Base-by-base conservation (phyloP, 2,113 vertebrate species). In the Pachycephala philippinensis region DNA sequence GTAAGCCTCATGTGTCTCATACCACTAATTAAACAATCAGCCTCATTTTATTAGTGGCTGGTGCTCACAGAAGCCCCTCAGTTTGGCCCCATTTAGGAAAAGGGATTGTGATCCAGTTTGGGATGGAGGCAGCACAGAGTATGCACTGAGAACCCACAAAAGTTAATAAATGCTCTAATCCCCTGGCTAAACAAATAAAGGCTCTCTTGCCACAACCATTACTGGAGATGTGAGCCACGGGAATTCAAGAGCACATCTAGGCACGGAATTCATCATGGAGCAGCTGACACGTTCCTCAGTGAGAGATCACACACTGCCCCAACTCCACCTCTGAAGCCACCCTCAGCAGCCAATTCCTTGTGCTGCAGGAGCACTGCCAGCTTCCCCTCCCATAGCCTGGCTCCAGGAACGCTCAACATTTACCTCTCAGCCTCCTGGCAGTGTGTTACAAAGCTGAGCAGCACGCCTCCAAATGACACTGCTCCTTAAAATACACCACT, bases 241-340 rank as follows among this genome's bases (percentile, higher is more conserved):
- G 57, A 87, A 87, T 54, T 69, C 33, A 14, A 15, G 45, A 68
- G 37, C 20, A 65, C 37, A 54, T 22, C 44, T 11, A 26, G 61
- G 53, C 1, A 14, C 18, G 2, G 3, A 70, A 70, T 37, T 84
- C 17, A 15, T 27, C 15, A 10, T 9, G 52, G 69, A 91, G 66
- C 14, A 76, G 64, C 52, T 20, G 18, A 56, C 49, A 27, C 0
- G 0, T 19, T 77, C 30, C 60, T 45, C 77, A 78, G 39, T 0
- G 4, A 56, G 39, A 47, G 40, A 59, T 24, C 2, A 0, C 57
- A 56, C 19, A 7, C 0, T 4, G 45, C 68, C 78, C 35, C 44
- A 35, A 5, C 15, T 30, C 26, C 27, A 16, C 10, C 35, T 42
- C 53, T 42, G 28, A 13, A 18, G 63, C 22, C 24, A 53, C 12